Conservation (phyloP, 1,140 invertebrate species). For the Heliconius himera region DNA sequence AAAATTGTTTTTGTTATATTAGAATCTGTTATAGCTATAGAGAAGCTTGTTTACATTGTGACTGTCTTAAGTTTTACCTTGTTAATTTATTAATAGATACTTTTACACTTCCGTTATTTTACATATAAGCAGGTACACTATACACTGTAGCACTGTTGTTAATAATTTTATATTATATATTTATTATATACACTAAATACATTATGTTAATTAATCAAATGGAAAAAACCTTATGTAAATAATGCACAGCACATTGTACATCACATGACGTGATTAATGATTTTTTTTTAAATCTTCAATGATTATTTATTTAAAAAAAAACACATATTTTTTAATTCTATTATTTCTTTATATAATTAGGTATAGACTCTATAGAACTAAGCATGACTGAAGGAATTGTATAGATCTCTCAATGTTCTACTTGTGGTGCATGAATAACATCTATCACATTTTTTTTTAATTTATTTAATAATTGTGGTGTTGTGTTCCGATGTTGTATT, state of each 20-base stretch:
- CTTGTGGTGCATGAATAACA: constrained; percentile 81
- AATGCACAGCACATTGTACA: constrained; percentile 17
- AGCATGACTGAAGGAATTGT: constrained; percentile 36
- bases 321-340: not conserved
- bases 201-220: constrained; percentile 10
- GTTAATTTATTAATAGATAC: not conserved
- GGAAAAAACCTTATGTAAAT: not conserved
- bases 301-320: not conserved
- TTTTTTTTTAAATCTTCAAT: not conserved
- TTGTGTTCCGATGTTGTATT: constrained; percentile 67
- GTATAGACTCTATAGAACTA: constrained; percentile 5
- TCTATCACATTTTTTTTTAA: constrained; percentile 55
- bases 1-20: constrained; percentile 33
- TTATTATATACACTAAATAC: constrained; percentile 10
- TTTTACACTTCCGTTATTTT: not conserved
- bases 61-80: constrained; percentile 23
- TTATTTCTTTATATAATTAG: constrained; percentile 9
- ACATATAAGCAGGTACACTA: constrained; percentile 21
- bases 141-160: constrained; percentile 4
- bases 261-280: not conserved
- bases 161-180: not conserved
- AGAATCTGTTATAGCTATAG: constrained; percentile 40
- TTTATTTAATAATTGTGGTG: constrained; percentile 65
- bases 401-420: constrained; percentile 50
- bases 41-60: constrained; percentile 57